Percentiles rank a stretch among this genome's conserved stretches.
These are phyloP conservation scores for Brachyhypopomus occidentalis DNA, from an alignment of 2,113 vertebrate species.

Conservation along the genomic window DNA sequence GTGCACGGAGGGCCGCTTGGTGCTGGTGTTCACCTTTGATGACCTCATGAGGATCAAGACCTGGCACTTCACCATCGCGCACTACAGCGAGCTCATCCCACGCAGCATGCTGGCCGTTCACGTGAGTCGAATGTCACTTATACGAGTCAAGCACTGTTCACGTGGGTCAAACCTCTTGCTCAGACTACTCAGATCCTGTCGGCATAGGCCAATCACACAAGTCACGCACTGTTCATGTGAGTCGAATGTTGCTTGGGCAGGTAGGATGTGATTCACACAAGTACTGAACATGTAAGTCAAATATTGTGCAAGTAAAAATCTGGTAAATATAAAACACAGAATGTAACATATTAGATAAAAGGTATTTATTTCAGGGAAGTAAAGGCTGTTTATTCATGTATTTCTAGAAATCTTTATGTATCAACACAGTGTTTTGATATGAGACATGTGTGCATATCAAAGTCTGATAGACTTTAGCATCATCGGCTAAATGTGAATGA, in stretches of 20 bases:
- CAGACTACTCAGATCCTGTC: no score
- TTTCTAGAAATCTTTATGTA: neutral
- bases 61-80: constrained; percentile 99
- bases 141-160: neutral
- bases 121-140: constrained; percentile 73
- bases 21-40: constrained; percentile 98
- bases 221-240: neutral
- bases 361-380: no score
- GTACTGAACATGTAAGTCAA: no score
- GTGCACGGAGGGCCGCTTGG: constrained; percentile 94
- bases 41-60: constrained; percentile 99
- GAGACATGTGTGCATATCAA: no score
- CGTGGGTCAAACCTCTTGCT: neutral
- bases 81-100: constrained; percentile 97
- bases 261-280: no score
- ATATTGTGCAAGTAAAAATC: neutral
- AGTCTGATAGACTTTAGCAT: no score
- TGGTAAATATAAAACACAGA: neutral
- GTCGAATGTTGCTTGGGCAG: neutral
- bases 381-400: no score
- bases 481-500: neutral
- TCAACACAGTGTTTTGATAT: neutral
- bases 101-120: constrained; percentile 99
- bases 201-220: no score
- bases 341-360: no score